Base-by-base conservation (phyloP, 2,113 vertebrate species). In the Panthera leo region DNA sequence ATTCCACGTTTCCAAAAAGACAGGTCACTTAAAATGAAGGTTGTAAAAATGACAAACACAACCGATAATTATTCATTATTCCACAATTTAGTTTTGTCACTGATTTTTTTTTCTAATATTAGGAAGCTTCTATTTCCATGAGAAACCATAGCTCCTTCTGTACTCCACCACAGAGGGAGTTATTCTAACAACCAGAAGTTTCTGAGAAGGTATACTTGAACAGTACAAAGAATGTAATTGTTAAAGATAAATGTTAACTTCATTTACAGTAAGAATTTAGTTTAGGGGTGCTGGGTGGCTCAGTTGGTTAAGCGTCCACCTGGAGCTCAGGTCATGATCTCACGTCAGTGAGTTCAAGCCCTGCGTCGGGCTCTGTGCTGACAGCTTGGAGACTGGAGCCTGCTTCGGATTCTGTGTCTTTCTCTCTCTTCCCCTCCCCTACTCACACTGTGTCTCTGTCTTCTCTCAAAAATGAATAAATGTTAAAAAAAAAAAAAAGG, bases 21-120 rank as follows among this genome's bases (percentile, higher is more conserved):
- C 21, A 82, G 80, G 96, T 96, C 34, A 91, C 21, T 63, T 91
- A 79, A 78, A 88, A 68, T 45, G 31, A 90, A 91, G 25, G 18
- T 92, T 92, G 36, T 65, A 55, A 89, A 92, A 96, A 76, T 87
- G 31, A 83, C 15, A 73, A 71, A 51, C 23, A 85, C 65, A 76
- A 76, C 23, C 53, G n/a, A 61, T 13, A 83, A 79, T 27, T 63
- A 75, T n/a, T 63, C 29, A 82, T 55, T 65, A 39, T 71, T 89
- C n/a, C 61, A 53, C 25, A 31, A 6, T 51, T 75, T 53, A 48
- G 21, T 87, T n/a, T n/a, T 87, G 23, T n/a, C 14, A n/a, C 53
- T 68, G 19, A 82, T 53, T 51, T 97, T 91, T 86, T 83, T 86
- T 83, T 76, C 86, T 71, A 71, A 53, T 75, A 55, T 61, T 71